Evolutionary conservation across 1,140 invertebrate genomes (phyloP).

Genomic region (Apis cerana): DNA sequence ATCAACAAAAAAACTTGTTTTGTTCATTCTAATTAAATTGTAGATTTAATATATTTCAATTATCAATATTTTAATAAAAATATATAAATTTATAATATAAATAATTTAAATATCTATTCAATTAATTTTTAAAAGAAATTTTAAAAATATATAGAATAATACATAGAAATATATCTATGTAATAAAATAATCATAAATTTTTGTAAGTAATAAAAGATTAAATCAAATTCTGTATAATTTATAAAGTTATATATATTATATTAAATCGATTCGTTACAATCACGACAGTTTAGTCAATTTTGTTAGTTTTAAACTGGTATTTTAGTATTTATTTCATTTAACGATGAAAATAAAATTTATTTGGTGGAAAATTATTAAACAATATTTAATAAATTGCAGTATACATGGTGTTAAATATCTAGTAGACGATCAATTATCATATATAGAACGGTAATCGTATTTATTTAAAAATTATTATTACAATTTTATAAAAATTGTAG

Average conservation of each 20-base stretch:
- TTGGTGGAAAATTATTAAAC: conserved; percentile 62
- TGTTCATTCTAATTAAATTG: background rate
- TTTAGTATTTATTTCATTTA: background rate
- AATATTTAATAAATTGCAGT: conserved; percentile 74
- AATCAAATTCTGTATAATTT: conserved; percentile 28
- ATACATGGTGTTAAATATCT: conserved; percentile 80
- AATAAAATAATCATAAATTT: conserved; percentile 19
- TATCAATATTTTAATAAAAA: too few relatives aligned
- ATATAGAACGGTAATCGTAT: conserved; percentile 76
- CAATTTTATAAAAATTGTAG: conserved; percentile 4
- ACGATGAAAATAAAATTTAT: background rate
- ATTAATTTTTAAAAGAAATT: background rate
- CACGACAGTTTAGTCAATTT: background rate
- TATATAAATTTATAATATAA: background rate
- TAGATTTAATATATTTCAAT: background rate
- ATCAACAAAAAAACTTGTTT: background rate
- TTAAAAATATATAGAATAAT: background rate
- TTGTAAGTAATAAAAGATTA: conserved; percentile 8
- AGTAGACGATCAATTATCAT: conserved; percentile 75
- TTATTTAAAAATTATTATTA: background rate
- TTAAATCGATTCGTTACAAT: conserved; percentile 1
- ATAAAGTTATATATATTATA: background rate
- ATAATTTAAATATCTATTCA: background rate
- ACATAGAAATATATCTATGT: background rate
- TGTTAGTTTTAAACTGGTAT: background rate